Base-by-base conservation (phyloP, 2,888 invertebrate species). In the Brassicogethes aeneus region DNA sequence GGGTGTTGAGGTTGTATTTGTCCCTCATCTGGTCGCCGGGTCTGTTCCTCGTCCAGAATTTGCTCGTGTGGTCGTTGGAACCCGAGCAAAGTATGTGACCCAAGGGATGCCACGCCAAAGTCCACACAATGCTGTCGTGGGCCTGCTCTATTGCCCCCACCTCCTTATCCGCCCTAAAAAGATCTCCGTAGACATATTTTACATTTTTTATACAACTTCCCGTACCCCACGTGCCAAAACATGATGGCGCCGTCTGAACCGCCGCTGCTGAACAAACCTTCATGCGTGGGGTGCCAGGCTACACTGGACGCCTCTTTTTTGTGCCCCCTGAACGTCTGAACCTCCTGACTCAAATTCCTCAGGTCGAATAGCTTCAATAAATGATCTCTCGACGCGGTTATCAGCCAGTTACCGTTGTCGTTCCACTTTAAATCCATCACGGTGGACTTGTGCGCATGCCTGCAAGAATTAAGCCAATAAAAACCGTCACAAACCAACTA, bases 341-440 rank as follows among this genome's bases (percentile, higher is more conserved):
- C 77, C 70, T 99, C 99, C 60, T 89, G 87, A 45, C 86, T 86
- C 57, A 99, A 75, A 72, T 97, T 96, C 44, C 99, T 79, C 53
- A 99, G 82, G 69, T 99, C 99, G 72, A 99, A 99, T 41, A 99
- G 70, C 69, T 99, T 99, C 33, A 99, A 76, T 48, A 99, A 75
- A 70, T 97, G 97, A 70, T 99, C 97, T 48, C 97, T 74, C 2
- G 96, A 96, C 0, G 96, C 96, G n/a, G 96, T 96, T 40, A 97
- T 83, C 39, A 99, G 72, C 99, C 99, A 99, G 68, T 99, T 97
- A 2, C 99, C 99, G 74, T 99, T 99, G 38, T 85, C 84, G 70
- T 99, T 99, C 97, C 99, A 99, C 68, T 94, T 91, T 16, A 97
- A 77, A 66, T 97, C 95, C 95, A 97, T 97, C 10, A 99, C 99